A percentile compares a stretch with the other conserved stretches of the same genome.
Conservation (phyloP, 2,797 vertebrate genomes). For the Mus caroli region DNA sequence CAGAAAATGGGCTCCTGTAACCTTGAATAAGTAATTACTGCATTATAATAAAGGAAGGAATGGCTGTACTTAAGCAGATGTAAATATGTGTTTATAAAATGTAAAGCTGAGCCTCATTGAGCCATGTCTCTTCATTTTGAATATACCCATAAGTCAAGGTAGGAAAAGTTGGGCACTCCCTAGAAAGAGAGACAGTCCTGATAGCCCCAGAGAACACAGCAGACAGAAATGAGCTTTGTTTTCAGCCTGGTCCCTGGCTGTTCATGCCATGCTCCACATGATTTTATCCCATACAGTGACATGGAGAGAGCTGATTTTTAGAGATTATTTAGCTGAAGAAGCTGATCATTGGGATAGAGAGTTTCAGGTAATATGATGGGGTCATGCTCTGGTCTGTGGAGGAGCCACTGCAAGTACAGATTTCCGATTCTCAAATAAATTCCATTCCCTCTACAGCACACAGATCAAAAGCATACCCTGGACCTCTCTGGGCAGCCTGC, state of each 20-base stretch:
- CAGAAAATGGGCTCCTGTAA: not conserved
- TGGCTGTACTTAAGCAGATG: not conserved
- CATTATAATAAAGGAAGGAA: too few species aligned
- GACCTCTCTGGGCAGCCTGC: not conserved
- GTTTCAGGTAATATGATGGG: not conserved
- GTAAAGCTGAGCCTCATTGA: not conserved
- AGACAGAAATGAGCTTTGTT: not conserved
- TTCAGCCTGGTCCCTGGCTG: not conserved
- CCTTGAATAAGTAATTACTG: not conserved
- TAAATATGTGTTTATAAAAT: not conserved
- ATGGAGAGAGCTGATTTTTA: not conserved
- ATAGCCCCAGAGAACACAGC: not conserved
- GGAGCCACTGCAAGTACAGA: not conserved
- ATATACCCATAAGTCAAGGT: not conserved
- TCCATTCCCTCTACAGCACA: not conserved
- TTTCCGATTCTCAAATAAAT: not conserved
- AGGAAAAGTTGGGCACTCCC: not conserved
- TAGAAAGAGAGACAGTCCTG: not conserved
- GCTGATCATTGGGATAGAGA: not conserved
- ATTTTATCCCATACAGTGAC: not conserved
- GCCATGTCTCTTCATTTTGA: conserved; percentile 26
- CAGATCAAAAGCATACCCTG: not conserved
- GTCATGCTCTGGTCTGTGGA: not conserved
- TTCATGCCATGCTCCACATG: not conserved
- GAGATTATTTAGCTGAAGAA: not conserved